Evolutionary conservation across 2,888 invertebrate genomes (phyloP).

Genomic region (Therioaphis trifolii): DNA sequence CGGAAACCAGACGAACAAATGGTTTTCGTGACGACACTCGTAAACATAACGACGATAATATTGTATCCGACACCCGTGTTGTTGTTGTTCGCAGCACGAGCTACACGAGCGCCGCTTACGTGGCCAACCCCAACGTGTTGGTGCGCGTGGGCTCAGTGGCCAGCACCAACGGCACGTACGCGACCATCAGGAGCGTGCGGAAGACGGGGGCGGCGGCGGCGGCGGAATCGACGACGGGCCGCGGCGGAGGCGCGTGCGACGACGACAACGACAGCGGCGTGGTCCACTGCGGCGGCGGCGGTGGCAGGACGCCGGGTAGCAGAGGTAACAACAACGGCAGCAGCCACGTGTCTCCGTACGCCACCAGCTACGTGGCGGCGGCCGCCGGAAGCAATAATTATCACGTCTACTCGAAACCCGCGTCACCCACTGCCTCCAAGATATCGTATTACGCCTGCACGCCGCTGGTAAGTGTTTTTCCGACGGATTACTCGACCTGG

Average conservation of each 20-base stretch:
- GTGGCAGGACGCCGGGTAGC: no score
- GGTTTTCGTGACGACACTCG: no score
- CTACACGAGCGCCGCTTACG: slow-evolving; percentile 82
- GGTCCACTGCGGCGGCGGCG: no score
- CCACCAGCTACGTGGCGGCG: slow-evolving; percentile 71
- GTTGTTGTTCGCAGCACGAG: slow-evolving; percentile 74
- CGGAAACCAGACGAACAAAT: no score
- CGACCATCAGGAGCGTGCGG: slow-evolving; percentile 85
- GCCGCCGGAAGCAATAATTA: slow-evolving; percentile 64
- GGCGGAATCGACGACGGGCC: slow-evolving; percentile 69
- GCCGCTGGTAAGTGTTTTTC: slow-evolving; percentile 74
- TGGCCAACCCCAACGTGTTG: slow-evolving; percentile 81
- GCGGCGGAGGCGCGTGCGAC: slow-evolving; percentile 74
- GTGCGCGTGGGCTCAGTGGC: slow-evolving; percentile 79
- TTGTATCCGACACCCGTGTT: no score
- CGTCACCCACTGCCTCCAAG: slow-evolving; percentile 73
- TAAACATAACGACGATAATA: no score
- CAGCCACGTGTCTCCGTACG: slow-evolving; percentile 75
- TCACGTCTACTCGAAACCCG: slow-evolving; percentile 73
- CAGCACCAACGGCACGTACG: slow-evolving; percentile 82
- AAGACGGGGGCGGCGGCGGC: slow-evolving; percentile 71
- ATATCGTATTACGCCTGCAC: slow-evolving; percentile 85
- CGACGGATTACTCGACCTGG: slow-evolving; percentile 68
- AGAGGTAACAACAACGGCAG: no score
- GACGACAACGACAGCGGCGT: no score